These are phyloP conservation scores for Latrodectus elegans DNA, from an alignment of 2,888 invertebrate species.

Conservation along the genomic window DNA sequence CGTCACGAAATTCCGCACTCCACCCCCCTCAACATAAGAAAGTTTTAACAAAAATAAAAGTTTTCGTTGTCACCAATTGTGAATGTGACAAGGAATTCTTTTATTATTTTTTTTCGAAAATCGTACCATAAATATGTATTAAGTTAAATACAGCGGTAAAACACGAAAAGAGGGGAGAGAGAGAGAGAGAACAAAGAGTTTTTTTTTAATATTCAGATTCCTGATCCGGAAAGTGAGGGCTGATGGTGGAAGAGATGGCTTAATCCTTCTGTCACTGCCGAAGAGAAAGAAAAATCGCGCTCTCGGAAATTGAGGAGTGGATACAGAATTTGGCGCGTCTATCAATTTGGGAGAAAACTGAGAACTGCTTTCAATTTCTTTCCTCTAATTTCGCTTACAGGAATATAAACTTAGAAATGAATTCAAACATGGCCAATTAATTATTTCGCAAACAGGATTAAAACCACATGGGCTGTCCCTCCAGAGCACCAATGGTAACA, in stretches of 20 bases:
- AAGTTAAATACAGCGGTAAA: slow-evolving; percentile 59
- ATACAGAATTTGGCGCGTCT: too few species aligned
- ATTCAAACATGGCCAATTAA: too few species aligned
- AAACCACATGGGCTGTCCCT: too few species aligned
- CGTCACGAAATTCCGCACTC: slow-evolving; percentile 55
- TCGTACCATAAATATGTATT: slow-evolving; percentile 66
- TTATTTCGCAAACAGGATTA: too few species aligned
- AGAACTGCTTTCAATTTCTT: too few species aligned
- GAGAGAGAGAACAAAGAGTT: background rate
- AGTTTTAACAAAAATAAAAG: slow-evolving; percentile 29
- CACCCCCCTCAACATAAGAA: slow-evolving; percentile 25
- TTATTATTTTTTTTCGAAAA: slow-evolving; percentile 17
- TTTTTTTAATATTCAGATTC: background rate
- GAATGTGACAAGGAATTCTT: slow-evolving; percentile 60
- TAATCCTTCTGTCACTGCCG: background rate
- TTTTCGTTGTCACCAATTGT: slow-evolving; percentile 10
- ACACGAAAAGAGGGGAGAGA: background rate
- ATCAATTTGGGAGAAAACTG: too few species aligned
- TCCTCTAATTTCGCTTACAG: too few species aligned
- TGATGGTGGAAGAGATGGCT: background rate
- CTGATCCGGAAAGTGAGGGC: background rate
- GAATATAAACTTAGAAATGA: too few species aligned
- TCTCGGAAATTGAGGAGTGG: too few species aligned
- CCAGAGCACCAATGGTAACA: too few species aligned
- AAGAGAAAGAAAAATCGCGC: background rate